Percentiles rank a stretch among this genome's conserved stretches.
These are phyloP conservation scores for Cardinalis cardinalis DNA, from an alignment of 2,113 vertebrate species.

Conservation along the genomic window DNA sequence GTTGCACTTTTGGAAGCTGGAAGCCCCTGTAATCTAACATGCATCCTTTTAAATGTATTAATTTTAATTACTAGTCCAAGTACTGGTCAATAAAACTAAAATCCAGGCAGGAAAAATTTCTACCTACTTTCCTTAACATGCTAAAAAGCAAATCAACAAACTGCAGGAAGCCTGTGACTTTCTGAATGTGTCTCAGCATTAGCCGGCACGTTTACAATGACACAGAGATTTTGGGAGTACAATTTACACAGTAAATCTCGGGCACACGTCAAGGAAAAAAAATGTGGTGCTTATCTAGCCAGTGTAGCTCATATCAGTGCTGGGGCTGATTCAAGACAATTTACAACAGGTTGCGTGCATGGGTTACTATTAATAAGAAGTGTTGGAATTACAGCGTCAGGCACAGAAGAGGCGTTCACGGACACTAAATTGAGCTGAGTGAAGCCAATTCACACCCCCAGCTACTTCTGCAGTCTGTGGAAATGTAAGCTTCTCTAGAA, in stretches of 20 bases:
- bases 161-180: not conserved
- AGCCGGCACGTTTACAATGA: not conserved
- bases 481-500: not conserved
- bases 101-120: not conserved
- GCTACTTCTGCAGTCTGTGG: not conserved
- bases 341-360: not conserved
- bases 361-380: not conserved
- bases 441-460: not conserved
- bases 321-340: not conserved
- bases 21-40: not conserved
- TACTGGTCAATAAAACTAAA: not conserved
- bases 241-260: not conserved
- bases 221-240: not conserved
- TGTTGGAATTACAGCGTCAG: not conserved
- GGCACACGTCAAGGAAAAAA: not conserved
- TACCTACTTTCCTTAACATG: not conserved
- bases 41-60: not conserved
- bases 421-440: not conserved
- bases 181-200: not conserved
- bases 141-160: not conserved
- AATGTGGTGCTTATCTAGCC: not conserved
- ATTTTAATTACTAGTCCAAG: not conserved
- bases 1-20: not conserved
- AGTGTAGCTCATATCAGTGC: not conserved
- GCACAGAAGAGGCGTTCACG: not conserved